Percentiles rank a stretch among this genome's conserved stretches.
phyloP scores from a whole-genome alignment of 2,797 vertebrate species.

The Chaunax sp. region DNA sequence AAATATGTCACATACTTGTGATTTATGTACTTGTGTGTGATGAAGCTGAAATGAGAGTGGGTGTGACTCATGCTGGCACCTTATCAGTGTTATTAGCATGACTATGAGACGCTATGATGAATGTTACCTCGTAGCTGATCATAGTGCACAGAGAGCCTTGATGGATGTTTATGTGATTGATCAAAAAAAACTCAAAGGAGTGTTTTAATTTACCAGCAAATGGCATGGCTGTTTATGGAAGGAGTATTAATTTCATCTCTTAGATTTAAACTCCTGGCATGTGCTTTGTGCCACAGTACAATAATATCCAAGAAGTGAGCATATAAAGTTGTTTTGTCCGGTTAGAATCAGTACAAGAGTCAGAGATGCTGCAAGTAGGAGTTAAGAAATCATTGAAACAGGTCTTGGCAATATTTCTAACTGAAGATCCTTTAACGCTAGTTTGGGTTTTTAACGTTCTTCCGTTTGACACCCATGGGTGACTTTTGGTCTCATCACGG shows the following conservation, averaged over 20 bases:
- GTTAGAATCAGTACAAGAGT: background rate
- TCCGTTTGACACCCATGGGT: conserved; percentile 22
- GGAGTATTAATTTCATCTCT: conserved; percentile 22
- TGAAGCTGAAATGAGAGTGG: conserved; percentile 32
- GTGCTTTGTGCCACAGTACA: conserved; percentile 16
- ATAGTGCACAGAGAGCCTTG: background rate
- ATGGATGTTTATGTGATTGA: conserved; percentile 34
- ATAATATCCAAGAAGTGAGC: background rate
- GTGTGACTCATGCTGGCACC: conserved; percentile 48
- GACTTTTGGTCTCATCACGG: conserved; percentile 6
- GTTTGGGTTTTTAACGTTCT: conserved; percentile 6
- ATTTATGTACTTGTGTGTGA: conserved; percentile 26
- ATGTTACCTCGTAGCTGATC: conserved; percentile 16
- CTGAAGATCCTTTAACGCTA: conserved; percentile 10
- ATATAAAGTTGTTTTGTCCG: conserved; percentile 10
- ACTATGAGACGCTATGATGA: conserved; percentile 31
- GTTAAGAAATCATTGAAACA: conserved; percentile 16
- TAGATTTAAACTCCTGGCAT: conserved; percentile 6
- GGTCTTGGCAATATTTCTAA: conserved; percentile 16
- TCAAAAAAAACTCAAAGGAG: conserved; percentile 30
- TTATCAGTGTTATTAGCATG: conserved; percentile 42
- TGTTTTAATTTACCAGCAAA: conserved; percentile 33
- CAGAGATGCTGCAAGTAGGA: conserved; percentile 19
- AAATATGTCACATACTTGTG: conserved; percentile 17
- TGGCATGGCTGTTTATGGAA: conserved; percentile 12